Evolutionary conservation across 2,888 invertebrate genomes (phyloP).

Genomic region (Spodoptera picta): DNA sequence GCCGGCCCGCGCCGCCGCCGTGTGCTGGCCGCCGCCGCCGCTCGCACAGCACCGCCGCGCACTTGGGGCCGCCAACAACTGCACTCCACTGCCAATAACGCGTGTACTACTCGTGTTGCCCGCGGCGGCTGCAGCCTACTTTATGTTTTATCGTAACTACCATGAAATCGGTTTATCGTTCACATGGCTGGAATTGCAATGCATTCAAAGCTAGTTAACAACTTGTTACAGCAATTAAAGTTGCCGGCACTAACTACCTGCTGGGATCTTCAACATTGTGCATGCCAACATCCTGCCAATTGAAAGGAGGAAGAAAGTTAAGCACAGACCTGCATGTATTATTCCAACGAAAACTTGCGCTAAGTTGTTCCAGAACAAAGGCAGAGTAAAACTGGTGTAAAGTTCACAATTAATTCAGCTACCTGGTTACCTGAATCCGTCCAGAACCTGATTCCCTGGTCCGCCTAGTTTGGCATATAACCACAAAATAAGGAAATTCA

Average conservation of each 20-base stretch:
- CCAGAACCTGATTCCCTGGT: too few species aligned
- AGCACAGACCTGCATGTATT: background rate
- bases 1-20: slow-evolving; percentile 14
- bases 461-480: too few species aligned
- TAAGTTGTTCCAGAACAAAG: background rate
- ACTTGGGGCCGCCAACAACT: background rate
- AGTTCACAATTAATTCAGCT: too few species aligned
- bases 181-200: slow-evolving; percentile 31
- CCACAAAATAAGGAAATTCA: too few species aligned
- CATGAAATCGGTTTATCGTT: slow-evolving; percentile 49
- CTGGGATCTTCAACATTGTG: background rate
- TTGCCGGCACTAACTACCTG: slow-evolving; percentile 10
- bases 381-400: too few species aligned
- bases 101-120: slow-evolving; percentile 4
- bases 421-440: too few species aligned
- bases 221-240: slow-evolving; percentile 32
- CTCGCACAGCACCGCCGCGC: slow-evolving; percentile 3
- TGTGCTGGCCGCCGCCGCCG: slow-evolving; percentile 12
- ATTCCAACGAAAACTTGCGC: slow-evolving; percentile 13
- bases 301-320: slow-evolving; percentile 10
- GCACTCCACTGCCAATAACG: slow-evolving; percentile 8
- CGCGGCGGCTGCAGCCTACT: slow-evolving; percentile 12
- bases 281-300: slow-evolving; percentile 5
- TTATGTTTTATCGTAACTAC: slow-evolving; percentile 34
- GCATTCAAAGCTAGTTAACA: slow-evolving; percentile 47